Conservation (phyloP, 1,140 invertebrate genomes). For the Pemphigus obesinymphae region DNA sequence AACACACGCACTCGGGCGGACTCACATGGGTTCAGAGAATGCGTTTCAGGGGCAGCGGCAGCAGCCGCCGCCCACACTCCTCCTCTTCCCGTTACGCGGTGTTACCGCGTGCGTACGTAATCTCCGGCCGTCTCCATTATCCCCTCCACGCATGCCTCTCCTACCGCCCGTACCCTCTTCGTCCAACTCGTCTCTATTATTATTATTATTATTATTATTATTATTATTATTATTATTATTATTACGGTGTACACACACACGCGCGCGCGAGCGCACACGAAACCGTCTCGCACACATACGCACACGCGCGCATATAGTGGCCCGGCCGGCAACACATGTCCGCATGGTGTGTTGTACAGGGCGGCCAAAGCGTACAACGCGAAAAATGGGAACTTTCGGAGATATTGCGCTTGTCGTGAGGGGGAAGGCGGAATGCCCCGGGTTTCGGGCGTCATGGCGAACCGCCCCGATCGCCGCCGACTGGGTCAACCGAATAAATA, state of each 20-base stretch:
- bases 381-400: too few relatives aligned
- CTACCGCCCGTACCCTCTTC: too few relatives aligned
- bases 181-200: neutral
- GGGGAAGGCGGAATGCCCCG: too few relatives aligned
- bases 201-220: slow-evolving; percentile 10
- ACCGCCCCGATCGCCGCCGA: too few relatives aligned
- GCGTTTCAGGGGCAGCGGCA: slow-evolving; percentile 28
- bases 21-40: neutral
- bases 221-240: neutral
- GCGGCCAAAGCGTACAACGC: too few relatives aligned
- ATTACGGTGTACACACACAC: neutral
- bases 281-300: neutral
- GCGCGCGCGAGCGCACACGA: neutral
- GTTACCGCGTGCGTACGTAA: slow-evolving; percentile 27
- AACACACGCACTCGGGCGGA: neutral
- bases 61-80: neutral
- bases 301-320: too few relatives aligned
- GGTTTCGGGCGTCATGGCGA: too few relatives aligned
- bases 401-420: too few relatives aligned
- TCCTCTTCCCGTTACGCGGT: slow-evolving; percentile 21
- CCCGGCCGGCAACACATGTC: slow-evolving; percentile 6
- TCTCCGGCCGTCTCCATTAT: neutral
- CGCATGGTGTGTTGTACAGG: neutral
- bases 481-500: too few relatives aligned
- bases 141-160: neutral